These are phyloP conservation scores for Ciconia boyciana DNA, from an alignment of 2,113 vertebrate species.

Conservation along the genomic window DNA sequence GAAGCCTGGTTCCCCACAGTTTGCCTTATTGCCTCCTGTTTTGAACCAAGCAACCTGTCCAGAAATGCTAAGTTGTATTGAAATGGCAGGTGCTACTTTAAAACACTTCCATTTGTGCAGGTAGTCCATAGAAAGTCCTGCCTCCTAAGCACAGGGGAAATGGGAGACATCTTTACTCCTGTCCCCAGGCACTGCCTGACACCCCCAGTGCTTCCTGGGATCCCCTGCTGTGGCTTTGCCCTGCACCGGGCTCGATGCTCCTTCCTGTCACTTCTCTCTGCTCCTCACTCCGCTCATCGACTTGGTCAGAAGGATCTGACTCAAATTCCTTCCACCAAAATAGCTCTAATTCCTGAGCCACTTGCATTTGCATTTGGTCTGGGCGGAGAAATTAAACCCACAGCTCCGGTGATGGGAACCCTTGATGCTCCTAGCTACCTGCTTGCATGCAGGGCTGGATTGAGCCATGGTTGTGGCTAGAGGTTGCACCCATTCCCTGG, in stretches of 20 bases:
- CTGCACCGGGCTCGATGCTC: fast-evolving
- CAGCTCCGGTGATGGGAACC: fast-evolving
- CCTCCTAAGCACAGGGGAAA: no score
- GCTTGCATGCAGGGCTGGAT: neutral
- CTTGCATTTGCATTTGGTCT: neutral
- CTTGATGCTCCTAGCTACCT: neutral
- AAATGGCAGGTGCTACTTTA: neutral
- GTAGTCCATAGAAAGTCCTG: neutral
- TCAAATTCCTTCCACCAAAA: neutral
- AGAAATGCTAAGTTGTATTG: neutral
- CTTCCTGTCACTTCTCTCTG: neutral
- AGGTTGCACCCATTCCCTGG: fast-evolving
- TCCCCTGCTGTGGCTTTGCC: fast-evolving
- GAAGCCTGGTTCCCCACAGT: neutral
- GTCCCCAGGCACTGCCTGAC: neutral
- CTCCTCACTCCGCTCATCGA: fast-evolving
- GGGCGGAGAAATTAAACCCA: neutral
- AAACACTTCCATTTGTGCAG: neutral
- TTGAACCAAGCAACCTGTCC: fast-evolving
- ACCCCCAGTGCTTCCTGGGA: neutral
- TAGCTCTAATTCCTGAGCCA: neutral
- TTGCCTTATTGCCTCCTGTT: neutral
- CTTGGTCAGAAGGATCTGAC: neutral
- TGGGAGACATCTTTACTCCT: neutral
- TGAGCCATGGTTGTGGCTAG: fast-evolving